Base-by-base conservation (phyloP, 1,140 invertebrate genomes). In the Drosophila littoralis region DNA sequence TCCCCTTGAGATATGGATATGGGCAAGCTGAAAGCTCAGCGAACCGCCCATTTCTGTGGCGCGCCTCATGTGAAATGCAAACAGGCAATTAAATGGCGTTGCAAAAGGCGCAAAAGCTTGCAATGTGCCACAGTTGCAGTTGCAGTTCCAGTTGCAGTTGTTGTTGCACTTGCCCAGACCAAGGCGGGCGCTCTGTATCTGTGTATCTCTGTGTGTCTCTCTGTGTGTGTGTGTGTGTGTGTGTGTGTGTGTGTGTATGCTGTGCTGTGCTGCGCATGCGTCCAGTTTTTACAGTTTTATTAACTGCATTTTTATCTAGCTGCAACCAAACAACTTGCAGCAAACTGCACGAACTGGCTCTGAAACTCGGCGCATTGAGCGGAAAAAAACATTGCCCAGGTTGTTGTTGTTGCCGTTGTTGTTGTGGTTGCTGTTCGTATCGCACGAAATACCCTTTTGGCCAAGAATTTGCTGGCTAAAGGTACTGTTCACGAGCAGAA, bases 271-370 rank as follows among this genome's bases (percentile, higher is more conserved):
- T 85, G 81, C 81, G 81, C 81, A 89, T 89, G 84, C 84, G 84
- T 89, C 84, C 84, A 89, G 84, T 89, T 89, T 89, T 89, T 89
- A 89, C 84, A 89, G 84, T 89, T 89, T 89, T 89, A 89, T 89
- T 89, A 89, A 89, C 84, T 89, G 84, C 84, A 89, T 89, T 89
- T 89, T 84, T 89, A 89, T 90, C 84, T 90, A 81, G 84, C 76
- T 67, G 74, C 50, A 57, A 36, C 75, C 54, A 72, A 72, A 60
- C 50, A 77, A 71, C 77, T 66, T 55, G 58, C 65, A 57, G 57
- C 60, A 81, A 81, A 75, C 84, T 88, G 84, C 84, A 90, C 84
- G 85, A 89, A 89, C 84, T 89, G 77, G 84, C 84, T 89, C 80
- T 88, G 70, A 70, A 58, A 40, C 60, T 64, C 55, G 70, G 63